Base-by-base conservation (phyloP, 1,140 invertebrate species). In the Trissolcus basalis region DNA sequence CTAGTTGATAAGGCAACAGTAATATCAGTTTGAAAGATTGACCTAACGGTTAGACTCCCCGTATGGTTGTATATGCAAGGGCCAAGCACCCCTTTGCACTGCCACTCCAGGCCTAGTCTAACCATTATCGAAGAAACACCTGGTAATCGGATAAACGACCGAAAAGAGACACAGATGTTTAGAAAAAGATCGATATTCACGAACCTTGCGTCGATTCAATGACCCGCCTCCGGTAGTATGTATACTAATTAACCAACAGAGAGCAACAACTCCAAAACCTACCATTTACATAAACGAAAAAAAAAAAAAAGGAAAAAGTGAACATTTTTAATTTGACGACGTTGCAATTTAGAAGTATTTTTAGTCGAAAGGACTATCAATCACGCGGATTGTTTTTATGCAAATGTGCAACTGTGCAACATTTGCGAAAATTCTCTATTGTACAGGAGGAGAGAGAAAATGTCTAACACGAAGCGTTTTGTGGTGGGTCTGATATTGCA, bases 41-140 rank as follows among this genome's bases (percentile, higher is more conserved):
- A 64, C 54, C 43, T 70, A 65, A 76, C 73, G 73, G 65, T 76
- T 69, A 44, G 58, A 63, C 41, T 61, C 56, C 59, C 68, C 59
- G 55, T 33, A 12, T 47, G 27, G 54, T 41, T 47, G 7, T 14
- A 12, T 45, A n/a, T 6, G n/a, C 16, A 15, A 50, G 65, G 49
- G 49, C 39, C 49, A 15, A 5, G 11, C 35, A 15, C 53, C 72
- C 72, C 35, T 75, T 75, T 53, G 59, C 60, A 54, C 49, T 63
- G 36, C 45, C 55, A 13, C 35, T 33, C n/a, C 13, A 36, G 48
- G 33, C 27, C 27, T 32, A 49, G 43, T 51, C 11, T 36, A 56
- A 50, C 14, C 14, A 43, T 47, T 58, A 67, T 60, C 45, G 36
- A 39, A 14, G 56, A 67, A 15, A 69, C 72, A 75, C 72, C 72